Evolutionary conservation across 2,888 invertebrate species (phyloP).

Genomic region (Adela reaumurella): DNA sequence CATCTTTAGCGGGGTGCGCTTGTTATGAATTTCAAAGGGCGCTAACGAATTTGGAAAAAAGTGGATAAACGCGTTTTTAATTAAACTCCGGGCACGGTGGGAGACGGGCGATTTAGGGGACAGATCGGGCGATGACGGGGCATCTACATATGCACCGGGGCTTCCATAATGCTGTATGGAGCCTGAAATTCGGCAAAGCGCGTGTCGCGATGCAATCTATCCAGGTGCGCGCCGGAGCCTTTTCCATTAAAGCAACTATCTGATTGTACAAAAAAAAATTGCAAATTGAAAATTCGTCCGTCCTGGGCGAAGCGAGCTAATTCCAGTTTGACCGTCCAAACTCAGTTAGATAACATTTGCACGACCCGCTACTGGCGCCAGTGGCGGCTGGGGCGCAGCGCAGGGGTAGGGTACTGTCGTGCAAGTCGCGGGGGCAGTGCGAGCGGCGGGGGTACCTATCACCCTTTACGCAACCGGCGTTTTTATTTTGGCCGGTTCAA

Average conservation of each 20-base stretch:
- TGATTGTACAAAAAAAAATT: constrained; percentile 32
- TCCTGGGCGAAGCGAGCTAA: constrained; percentile 38
- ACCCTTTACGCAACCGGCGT: constrained; percentile 54
- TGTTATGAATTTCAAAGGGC: neutral
- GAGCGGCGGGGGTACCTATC: constrained; percentile 20
- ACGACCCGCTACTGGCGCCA: constrained; percentile 16
- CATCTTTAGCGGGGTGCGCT: neutral
- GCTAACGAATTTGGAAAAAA: neutral
- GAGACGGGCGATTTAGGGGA: too few relatives aligned
- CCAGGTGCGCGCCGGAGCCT: constrained; percentile 15
- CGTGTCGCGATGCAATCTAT: neutral
- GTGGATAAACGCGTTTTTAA: neutral
- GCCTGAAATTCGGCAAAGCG: neutral
- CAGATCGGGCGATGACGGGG: too few relatives aligned
- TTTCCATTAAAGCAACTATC: constrained; percentile 43
- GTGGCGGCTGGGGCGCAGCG: neutral
- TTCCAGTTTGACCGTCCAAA: constrained; percentile 35
- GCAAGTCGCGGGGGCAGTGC: constrained; percentile 18
- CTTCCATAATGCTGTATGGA: too few relatives aligned
- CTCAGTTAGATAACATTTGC: constrained; percentile 57
- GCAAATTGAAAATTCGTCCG: constrained; percentile 50
- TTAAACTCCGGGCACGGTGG: neutral
- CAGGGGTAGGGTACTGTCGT: neutral
- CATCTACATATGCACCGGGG: too few relatives aligned
- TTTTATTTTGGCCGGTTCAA: constrained; percentile 46